These are phyloP conservation scores for Ceratosolen fusciceps DNA, from an alignment of 1,140 invertebrate genomes.

Conservation along the genomic window DNA sequence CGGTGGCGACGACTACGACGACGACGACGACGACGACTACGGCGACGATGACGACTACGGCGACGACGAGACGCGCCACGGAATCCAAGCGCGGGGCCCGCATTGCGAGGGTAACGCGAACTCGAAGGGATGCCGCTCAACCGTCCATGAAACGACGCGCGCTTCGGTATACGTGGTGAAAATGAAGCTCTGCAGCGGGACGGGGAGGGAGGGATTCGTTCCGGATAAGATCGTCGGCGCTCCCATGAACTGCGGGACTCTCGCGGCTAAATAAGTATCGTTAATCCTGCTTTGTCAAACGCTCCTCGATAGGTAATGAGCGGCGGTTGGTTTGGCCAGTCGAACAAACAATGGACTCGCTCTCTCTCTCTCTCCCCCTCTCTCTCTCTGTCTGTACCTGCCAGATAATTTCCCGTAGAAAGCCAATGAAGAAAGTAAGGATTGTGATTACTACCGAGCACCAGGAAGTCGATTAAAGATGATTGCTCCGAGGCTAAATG, in stretches of 20 bases:
- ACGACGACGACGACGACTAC: too few relatives aligned
- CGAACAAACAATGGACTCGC: not conserved
- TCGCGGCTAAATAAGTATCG: not conserved
- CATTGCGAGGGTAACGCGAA: not conserved
- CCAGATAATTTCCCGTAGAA: not conserved
- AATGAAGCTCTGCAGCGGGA: not conserved
- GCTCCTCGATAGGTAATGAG: not conserved
- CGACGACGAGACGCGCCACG: not conserved
- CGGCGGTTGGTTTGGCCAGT: too few relatives aligned
- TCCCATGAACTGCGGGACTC: not conserved
- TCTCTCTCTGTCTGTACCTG: not conserved
- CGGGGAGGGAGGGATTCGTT: not conserved
- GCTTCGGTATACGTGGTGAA: not conserved
- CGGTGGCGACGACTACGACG: too few relatives aligned
- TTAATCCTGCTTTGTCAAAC: not conserved
- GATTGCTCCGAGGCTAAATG: not conserved
- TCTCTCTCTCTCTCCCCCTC: too few relatives aligned
- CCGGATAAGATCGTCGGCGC: not conserved
- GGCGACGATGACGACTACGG: too few relatives aligned
- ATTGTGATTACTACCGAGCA: not conserved
- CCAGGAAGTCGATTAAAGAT: slow-evolving; percentile 2
- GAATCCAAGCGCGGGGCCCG: not conserved
- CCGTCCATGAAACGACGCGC: not conserved
- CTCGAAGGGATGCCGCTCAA: not conserved
- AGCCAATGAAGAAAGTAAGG: not conserved